Percentiles rank a stretch among this genome's conserved stretches.
phyloP scores from a whole-genome alignment of 1,140 invertebrate genomes.

The Agrilus planipennis region DNA sequence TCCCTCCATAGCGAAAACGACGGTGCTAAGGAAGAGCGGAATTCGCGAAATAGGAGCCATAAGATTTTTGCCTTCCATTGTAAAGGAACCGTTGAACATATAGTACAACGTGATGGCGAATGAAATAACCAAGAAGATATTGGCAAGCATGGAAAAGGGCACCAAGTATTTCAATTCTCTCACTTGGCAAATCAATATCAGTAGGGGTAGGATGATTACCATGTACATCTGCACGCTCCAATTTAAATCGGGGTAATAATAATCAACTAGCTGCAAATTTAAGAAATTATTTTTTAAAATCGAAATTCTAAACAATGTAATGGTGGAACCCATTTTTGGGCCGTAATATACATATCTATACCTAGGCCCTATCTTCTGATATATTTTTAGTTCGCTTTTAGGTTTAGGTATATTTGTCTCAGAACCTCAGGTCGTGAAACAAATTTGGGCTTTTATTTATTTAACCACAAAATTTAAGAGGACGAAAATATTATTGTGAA shows the following conservation, averaged over 20 bases:
- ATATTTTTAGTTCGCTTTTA: too few relatives aligned
- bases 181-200: conserved; percentile 52
- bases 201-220: conserved; percentile 42
- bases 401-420: too few relatives aligned
- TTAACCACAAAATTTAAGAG: too few relatives aligned
- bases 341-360: too few relatives aligned
- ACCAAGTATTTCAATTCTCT: conserved; percentile 60
- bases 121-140: conserved; percentile 51
- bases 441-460: too few relatives aligned
- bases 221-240: conserved; percentile 42
- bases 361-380: too few relatives aligned
- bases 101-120: conserved; percentile 62
- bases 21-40: conserved; percentile 59
- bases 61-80: conserved; percentile 38
- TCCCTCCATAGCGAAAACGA: conserved; percentile 68
- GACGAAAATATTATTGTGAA: too few relatives aligned
- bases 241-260: conserved; percentile 24
- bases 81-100: conserved; percentile 46
- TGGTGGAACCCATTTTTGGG: too few relatives aligned
- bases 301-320: too few relatives aligned
- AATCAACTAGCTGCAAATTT: conserved; percentile 22
- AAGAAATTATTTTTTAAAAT: conserved; percentile 1
- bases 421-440: too few relatives aligned
- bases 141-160: conserved; percentile 62
- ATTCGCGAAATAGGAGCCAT: conserved; percentile 39